These are phyloP conservation scores for Hydrochoerus hydrochaeris DNA, from an alignment of 2,113 vertebrate species.

Conservation along the genomic window DNA sequence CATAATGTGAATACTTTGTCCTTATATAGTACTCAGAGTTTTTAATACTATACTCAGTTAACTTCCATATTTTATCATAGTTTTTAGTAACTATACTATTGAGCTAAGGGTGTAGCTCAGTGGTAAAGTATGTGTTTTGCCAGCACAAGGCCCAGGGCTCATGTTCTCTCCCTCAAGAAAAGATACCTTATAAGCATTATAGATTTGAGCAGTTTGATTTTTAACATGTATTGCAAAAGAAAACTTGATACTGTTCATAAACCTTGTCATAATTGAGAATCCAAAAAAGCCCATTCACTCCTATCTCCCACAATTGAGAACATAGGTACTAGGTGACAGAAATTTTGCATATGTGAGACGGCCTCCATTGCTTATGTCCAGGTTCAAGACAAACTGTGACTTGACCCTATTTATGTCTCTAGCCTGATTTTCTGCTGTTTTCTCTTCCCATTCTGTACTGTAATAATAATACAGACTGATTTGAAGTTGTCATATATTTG, in stretches of 20 bases:
- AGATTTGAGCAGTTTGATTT: not conserved
- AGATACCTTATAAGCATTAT: not conserved
- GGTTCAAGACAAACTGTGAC: not conserved
- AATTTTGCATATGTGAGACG: not conserved
- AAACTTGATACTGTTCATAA: slow-evolving; percentile 30
- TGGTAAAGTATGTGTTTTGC: not conserved
- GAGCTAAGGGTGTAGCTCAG: not conserved
- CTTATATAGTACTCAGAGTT: not conserved
- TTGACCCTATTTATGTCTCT: not conserved
- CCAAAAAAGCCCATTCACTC: not conserved
- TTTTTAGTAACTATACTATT: not conserved
- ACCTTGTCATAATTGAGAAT: not conserved
- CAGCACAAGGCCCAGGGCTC: not conserved
- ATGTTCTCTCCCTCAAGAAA: not conserved
- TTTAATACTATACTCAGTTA: not conserved
- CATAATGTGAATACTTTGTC: not conserved
- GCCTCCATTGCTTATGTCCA: not conserved
- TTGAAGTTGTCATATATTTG: not conserved
- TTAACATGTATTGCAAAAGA: slow-evolving; percentile 19
- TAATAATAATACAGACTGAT: not conserved
- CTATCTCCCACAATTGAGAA: not conserved
- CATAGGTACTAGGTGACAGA: not conserved
- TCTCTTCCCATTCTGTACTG: not conserved
- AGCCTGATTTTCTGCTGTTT: slow-evolving; percentile 20
- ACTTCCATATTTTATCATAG: not conserved